phyloP scores from a whole-genome alignment of 2,113 vertebrate species.

The Polyodon spathula region DNA sequence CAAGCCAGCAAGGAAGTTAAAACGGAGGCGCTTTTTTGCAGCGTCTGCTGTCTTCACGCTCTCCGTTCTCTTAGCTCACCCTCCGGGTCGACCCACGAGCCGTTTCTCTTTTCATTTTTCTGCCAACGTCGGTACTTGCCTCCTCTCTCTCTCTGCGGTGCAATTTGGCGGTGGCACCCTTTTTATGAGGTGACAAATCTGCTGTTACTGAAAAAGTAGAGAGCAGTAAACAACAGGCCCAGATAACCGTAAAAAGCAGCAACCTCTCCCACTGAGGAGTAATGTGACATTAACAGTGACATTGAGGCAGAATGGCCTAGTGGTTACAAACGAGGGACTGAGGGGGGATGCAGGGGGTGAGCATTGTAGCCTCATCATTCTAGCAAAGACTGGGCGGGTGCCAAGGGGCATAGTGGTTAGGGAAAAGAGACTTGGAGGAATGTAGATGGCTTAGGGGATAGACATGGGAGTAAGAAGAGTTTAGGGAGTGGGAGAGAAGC shows the following conservation, averaged over 20 bases:
- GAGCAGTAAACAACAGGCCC: conserved; percentile 1
- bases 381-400: no score
- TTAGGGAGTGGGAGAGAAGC: no score
- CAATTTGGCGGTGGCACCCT: not conserved
- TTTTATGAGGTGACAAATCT: conserved; percentile 13
- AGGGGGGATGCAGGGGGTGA: no score
- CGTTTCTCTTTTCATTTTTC: not conserved
- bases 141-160: not conserved
- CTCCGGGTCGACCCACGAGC: not conserved
- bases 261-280: not conserved
- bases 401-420: no score
- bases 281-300: not conserved
- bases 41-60: not conserved
- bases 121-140: not conserved
- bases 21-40: not conserved
- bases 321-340: no score
- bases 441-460: no score
- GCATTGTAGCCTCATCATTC: no score
- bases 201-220: not conserved
- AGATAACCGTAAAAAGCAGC: not conserved
- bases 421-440: no score
- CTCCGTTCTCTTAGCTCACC: not conserved
- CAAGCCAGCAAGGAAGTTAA: not conserved
- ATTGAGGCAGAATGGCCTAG: no score
- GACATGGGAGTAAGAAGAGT: no score